These are phyloP conservation scores for Pipistrellus pipistrellus DNA, from an alignment of 2,797 vertebrate genomes.

Conservation along the genomic window DNA sequence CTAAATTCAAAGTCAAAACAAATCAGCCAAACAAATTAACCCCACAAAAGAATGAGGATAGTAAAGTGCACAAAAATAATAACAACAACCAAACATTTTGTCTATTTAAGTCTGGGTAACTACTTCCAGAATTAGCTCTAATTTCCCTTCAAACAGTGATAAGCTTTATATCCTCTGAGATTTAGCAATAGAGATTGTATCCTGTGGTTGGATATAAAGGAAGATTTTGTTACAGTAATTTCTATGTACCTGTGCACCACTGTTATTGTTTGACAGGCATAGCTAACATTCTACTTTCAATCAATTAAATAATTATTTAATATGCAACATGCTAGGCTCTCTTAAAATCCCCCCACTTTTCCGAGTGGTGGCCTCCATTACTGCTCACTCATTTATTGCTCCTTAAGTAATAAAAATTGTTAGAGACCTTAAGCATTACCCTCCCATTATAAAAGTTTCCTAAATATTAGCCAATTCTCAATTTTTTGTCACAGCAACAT, in stretches of 20 bases:
- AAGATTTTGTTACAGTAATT: slow-evolving; percentile 29
- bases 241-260: not conserved
- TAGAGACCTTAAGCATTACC: not conserved
- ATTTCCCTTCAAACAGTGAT: not conserved
- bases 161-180: not conserved
- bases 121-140: not conserved
- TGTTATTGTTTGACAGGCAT: not conserved
- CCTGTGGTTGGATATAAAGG: not conserved
- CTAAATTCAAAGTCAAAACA: slow-evolving; percentile 22
- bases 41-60: not conserved
- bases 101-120: not conserved
- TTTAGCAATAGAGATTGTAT: not conserved
- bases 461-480: not conserved
- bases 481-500: slow-evolving; percentile 23
- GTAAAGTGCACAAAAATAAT: slow-evolving; percentile 1
- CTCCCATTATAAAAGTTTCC: not conserved
- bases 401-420: not conserved
- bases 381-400: not conserved
- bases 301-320: not conserved
- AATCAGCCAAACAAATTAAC: not conserved
- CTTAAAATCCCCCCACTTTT: not conserved
- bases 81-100: not conserved
- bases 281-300: not conserved
- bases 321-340: not conserved
- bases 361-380: not conserved